Percentiles rank a stretch among this genome's conserved stretches.
These are phyloP conservation scores for Ditylenchus weischeri DNA, from an alignment of 2,888 invertebrate species.

Conservation along the genomic window DNA sequence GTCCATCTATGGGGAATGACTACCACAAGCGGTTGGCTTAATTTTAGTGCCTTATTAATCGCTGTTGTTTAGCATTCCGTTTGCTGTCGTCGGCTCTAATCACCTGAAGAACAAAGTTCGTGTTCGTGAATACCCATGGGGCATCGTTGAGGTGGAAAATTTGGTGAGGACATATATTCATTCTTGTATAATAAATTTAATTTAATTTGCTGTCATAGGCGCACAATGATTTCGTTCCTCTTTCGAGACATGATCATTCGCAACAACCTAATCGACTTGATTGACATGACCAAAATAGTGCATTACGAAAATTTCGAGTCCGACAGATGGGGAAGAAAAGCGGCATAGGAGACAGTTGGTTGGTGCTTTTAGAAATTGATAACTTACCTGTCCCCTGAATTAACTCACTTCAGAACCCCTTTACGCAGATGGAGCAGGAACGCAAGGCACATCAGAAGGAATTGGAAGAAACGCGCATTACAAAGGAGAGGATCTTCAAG, in stretches of 20 bases:
- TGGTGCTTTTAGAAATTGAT: slow-evolving; percentile 5
- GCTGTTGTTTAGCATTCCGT: slow-evolving; percentile 72
- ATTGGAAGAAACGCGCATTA: slow-evolving; percentile 77
- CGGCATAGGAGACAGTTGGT: slow-evolving; percentile 36
- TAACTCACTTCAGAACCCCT: slow-evolving; percentile 74
- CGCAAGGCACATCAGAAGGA: slow-evolving; percentile 70
- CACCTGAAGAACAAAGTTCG: slow-evolving; percentile 80
- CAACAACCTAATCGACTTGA: slow-evolving; percentile 53
- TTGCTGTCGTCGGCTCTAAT: slow-evolving; percentile 97
- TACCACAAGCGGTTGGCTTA: background rate
- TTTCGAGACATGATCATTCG: slow-evolving; percentile 84
- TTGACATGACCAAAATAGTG: slow-evolving; percentile 69
- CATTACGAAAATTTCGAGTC: slow-evolving; percentile 97
- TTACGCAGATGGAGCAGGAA: slow-evolving; percentile 97
- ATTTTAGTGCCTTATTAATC: background rate
- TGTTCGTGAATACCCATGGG: slow-evolving; percentile 89
- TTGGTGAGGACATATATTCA: slow-evolving; percentile 67
- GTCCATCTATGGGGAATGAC: background rate
- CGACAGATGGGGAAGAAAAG: slow-evolving; percentile 49
- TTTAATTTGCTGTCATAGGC: no score
- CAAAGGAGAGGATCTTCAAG: slow-evolving; percentile 83
- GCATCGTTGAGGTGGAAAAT: slow-evolving; percentile 95
- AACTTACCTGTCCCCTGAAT: background rate
- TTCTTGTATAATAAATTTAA: no score
- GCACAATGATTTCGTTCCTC: slow-evolving; percentile 96